A percentile compares a stretch with the other conserved stretches of the same genome.
These are phyloP conservation scores for Atrina japonica DNA, from an alignment of 2,888 invertebrate species.

Conservation along the genomic window DNA sequence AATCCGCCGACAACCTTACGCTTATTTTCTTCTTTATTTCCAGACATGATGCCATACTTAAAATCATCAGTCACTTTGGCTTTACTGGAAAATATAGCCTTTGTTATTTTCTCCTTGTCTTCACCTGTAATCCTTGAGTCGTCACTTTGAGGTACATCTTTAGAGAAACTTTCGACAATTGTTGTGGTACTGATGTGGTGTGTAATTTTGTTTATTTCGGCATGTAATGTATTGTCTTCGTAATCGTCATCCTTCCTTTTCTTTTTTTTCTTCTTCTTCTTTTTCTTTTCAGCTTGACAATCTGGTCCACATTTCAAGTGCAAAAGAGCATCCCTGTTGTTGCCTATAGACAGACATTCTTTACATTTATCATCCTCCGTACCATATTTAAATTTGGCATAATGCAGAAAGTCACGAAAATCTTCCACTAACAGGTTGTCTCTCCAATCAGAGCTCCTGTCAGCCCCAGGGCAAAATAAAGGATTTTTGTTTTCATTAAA, in stretches of 20 bases:
- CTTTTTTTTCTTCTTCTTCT: constrained; percentile 48
- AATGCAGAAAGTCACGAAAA: constrained; percentile 61
- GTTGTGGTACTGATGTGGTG: constrained; percentile 27
- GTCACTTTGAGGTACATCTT: neutral
- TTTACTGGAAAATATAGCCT: constrained; percentile 32
- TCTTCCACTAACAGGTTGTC: constrained; percentile 46
- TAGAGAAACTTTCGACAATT: constrained; percentile 9
- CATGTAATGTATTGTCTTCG: constrained; percentile 35
- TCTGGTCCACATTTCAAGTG: constrained; percentile 17
- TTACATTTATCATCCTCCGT: constrained; percentile 48
- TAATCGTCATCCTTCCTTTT: constrained; percentile 43
- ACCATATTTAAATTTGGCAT: constrained; percentile 52
- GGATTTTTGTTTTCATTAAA: constrained; percentile 65
- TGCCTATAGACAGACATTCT: constrained; percentile 47
- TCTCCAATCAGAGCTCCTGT: constrained; percentile 60
- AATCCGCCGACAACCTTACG: constrained; percentile 50
- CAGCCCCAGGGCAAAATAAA: constrained; percentile 55
- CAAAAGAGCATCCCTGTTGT: constrained; percentile 17
- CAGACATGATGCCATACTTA: constrained; percentile 43
- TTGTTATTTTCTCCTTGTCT: constrained; percentile 24
- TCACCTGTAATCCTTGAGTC: neutral
- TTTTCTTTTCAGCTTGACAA: constrained; percentile 43
- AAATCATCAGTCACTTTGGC: constrained; percentile 41
- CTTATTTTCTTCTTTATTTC: constrained; percentile 25
- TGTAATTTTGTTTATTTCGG: constrained; percentile 28